These are phyloP conservation scores for Pseudachorutes palmiensis DNA, from an alignment of 1,140 invertebrate species.

Conservation along the genomic window DNA sequence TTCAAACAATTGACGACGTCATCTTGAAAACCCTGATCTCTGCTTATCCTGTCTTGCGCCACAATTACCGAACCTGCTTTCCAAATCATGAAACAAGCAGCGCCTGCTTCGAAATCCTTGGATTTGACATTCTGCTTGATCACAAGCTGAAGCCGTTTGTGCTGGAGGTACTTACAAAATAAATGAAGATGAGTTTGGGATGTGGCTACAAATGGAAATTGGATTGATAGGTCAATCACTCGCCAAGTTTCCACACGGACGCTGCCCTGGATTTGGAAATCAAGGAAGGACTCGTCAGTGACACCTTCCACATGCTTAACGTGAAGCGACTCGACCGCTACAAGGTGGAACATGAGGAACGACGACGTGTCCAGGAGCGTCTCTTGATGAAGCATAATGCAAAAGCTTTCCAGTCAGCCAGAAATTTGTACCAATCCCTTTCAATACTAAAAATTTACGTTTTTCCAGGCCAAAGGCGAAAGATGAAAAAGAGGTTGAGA, in stretches of 20 bases:
- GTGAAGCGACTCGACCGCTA: constrained; percentile 67
- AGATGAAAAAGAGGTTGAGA: constrained; percentile 45
- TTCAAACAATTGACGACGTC: constrained; percentile 76
- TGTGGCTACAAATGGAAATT: background rate
- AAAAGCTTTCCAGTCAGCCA: background rate
- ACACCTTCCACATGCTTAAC: constrained; percentile 75
- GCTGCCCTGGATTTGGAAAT: constrained; percentile 71
- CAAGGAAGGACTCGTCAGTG: constrained; percentile 68
- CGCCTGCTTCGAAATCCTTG: constrained; percentile 82
- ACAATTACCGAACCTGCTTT: constrained; percentile 80
- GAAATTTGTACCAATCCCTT: background rate
- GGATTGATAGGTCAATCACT: constrained; percentile 65
- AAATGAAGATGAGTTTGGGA: background rate
- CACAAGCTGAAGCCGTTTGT: constrained; percentile 76
- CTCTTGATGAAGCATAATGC: constrained; percentile 38
- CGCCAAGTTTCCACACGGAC: constrained; percentile 82
- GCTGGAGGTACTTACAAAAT: constrained; percentile 56
- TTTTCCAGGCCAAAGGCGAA: constrained; percentile 56
- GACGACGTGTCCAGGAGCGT: constrained; percentile 44
- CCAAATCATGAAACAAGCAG: constrained; percentile 70
- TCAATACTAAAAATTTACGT: background rate
- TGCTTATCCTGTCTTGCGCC: constrained; percentile 72
- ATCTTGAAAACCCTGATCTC: constrained; percentile 82
- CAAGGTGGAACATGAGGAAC: constrained; percentile 55
- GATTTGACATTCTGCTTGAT: constrained; percentile 79